These are phyloP conservation scores for Mallotus villosus DNA, from an alignment of 2,797 vertebrate species.

Conservation along the genomic window DNA sequence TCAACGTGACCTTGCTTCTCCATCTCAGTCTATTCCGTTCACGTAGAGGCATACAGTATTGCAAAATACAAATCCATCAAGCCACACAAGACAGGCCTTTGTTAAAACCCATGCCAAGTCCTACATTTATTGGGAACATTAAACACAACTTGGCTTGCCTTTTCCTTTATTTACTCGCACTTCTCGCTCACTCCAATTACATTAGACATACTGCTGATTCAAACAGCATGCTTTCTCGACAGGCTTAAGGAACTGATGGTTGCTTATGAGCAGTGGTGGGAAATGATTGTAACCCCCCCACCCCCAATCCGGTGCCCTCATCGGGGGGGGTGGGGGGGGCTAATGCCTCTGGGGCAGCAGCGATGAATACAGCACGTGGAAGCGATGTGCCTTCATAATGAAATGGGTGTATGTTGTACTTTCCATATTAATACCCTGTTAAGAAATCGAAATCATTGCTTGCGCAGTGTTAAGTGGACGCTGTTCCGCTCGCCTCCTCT, in stretches of 20 bases:
- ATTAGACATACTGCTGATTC: conserved; percentile 65
- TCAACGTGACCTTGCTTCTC: conserved; percentile 56
- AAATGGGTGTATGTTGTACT: not conserved
- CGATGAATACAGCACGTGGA: not conserved
- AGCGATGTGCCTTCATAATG: not conserved
- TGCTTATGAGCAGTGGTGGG: conserved; percentile 6
- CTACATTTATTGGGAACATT: conserved; percentile 64
- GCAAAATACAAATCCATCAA: conserved; percentile 64
- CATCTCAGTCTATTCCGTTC: conserved; percentile 37
- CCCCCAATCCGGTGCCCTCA: not conserved
- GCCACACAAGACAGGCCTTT: conserved; percentile 41
- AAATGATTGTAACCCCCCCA: not conserved
- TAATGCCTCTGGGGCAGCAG: not conserved
- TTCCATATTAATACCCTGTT: not conserved
- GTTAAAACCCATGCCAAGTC: conserved; percentile 62
- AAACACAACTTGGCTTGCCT: conserved; percentile 56
- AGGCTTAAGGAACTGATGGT: conserved; percentile 32
- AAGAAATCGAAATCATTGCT: not conserved
- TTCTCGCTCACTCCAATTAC: conserved; percentile 66
- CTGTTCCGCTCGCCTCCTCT: not conserved
- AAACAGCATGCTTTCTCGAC: conserved; percentile 48
- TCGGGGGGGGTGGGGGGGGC: no score
- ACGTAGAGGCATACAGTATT: conserved; percentile 26
- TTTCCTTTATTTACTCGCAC: conserved; percentile 60
- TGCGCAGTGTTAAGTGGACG: not conserved